Base-by-base conservation (phyloP, 2,113 vertebrate genomes). In the Condylura cristata region DNA sequence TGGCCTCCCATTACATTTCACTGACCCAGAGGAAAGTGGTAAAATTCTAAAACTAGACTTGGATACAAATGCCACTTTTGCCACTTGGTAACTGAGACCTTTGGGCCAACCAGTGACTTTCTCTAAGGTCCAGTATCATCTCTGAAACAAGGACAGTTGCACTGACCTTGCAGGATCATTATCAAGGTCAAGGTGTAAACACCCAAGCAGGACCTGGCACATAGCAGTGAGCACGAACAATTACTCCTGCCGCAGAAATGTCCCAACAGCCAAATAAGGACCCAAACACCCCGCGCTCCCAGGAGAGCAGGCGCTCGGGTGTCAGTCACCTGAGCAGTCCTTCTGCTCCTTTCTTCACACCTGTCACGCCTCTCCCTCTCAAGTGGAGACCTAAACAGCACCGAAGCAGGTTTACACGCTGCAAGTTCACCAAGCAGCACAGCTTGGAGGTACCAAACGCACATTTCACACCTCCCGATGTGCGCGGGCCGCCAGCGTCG, bases 21-120 rank as follows among this genome's bases (percentile, higher is more conserved):
- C 22, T 1, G 20, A 88, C 17, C 37, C 3, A 80, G 58, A 4
- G 3, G 53, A 16, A 56, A 76, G 18, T 65, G 6, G n/a, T 0
- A 56, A 18, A 68, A 85, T 39, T 56, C 58, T 53, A n/a, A 81
- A 91, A 90, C 37, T 44, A 85, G 28, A 89, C 44, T 89, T 53
- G 22, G 28, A 34, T 34, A 93, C 30, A 80, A 75, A 93, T 9
- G 22, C 13, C 58, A 75, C 48, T 26, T n/a, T 66, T 1, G 16
- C 20, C 32, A 26, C 22, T 58, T 24, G 34, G 75, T 37, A 58
- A 83, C 17, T 53, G 48, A 17, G 56, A 63, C 46, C 44, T 17
- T 22, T 39, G 22, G 20, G 41, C 32, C 28, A 78, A 53, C 5
- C 24, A 39, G 12, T 48, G 56, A 46, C 79, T 26, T 78, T 37